Base-by-base conservation (phyloP, 2,797 vertebrate genomes). In the Passerculus sandwichensis region DNA sequence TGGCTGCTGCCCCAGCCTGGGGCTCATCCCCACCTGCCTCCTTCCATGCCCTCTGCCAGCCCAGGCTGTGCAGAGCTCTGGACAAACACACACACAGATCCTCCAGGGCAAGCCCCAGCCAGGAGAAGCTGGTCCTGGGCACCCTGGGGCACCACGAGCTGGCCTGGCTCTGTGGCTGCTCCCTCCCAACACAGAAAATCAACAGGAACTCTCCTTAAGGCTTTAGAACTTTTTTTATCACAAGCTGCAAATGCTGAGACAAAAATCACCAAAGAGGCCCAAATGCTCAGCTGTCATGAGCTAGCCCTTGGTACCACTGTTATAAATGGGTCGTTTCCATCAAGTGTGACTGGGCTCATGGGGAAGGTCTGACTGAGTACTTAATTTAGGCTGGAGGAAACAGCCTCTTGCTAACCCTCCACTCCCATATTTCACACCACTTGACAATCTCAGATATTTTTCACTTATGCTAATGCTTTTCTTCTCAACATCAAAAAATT, bases 301-400 rank as follows among this genome's bases (percentile, higher is more conserved):
- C 65, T 19, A 60, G 61, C 27, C 34, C 56, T 66, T 72, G 62
- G 42, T 36, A 29, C 53, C 85, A 25, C 45, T 47, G 42, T 32
- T 75, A 47, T 29, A 93, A 91, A 88, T 47, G 71, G 94, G 84
- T 88, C 15, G 1, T 34, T 36, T n/a, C 32, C 64, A 91, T 82
- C 86, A 83, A 87, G n/a, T 42, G 40, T 2, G 5, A 38, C 59
- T 82, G 4, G 5, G 44, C 34, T 88, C 32, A 26, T 29, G 25
- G 30, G 32, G 61, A 88, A 78, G 38, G 25, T 54, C 83, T 83
- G 72, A 69, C 21, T n/a, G 36, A 2, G 0, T 40, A 61, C 65
- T 62, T 92, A 91, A 93, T 85, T 93, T 89, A 77, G 61, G 74
- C 11, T 87, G 88, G 22, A 93, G 53, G 7, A 62, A 94, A 62